Evolutionary conservation across 2,113 vertebrate genomes (phyloP).

Genomic region (Felis catus): F.catus_Fca126_mat1.0 CM031411.1:39364001-39364500

Average conservation of each 20-base stretch:
- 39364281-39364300: constrained; percentile 9
- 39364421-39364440: no score
- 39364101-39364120: constrained; percentile 39
- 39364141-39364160: constrained; percentile 50
- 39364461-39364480: no score
- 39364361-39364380: constrained; percentile 23
- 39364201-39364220: constrained; percentile 32
- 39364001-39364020: constrained; percentile 53
- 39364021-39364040: constrained; percentile 76
- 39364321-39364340: constrained; percentile 22
- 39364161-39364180: constrained; percentile 21
- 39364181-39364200: background rate
- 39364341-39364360: background rate
- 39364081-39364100: constrained; percentile 69
- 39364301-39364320: background rate
- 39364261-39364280: background rate
- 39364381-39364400: constrained; percentile 6
- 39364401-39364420: background rate
- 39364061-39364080: constrained; percentile 57
- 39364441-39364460: no score
- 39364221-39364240: constrained; percentile 43
- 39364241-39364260: background rate
- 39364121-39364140: constrained; percentile 24
- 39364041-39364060: constrained; percentile 72
- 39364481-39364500: no score